These are phyloP conservation scores for Chrysoperla carnea DNA, from an alignment of 1,140 invertebrate species.

Conservation along the genomic window DNA sequence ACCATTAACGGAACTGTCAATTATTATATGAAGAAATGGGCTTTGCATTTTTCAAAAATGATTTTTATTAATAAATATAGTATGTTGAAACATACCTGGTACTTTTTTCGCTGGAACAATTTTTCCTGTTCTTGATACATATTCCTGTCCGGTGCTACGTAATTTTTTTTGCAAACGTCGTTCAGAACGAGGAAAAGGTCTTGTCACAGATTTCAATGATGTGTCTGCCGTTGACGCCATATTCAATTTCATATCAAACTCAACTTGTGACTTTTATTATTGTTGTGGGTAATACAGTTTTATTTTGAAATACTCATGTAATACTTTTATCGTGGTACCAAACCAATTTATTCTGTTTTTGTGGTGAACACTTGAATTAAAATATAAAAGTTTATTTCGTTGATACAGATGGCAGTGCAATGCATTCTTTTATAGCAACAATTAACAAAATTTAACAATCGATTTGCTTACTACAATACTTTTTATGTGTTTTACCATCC, in stretches of 20 bases:
- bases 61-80: neutral
- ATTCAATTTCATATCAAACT: neutral
- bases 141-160: conserved; percentile 23
- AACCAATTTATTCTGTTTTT: too few species aligned
- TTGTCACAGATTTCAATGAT: conserved; percentile 13
- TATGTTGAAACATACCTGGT: conserved; percentile 18
- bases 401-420: too few species aligned
- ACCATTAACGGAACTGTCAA: neutral
- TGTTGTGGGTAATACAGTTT: too few species aligned
- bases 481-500: too few species aligned
- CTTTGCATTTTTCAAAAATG: neutral
- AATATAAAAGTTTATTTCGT: too few species aligned
- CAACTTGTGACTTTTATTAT: too few species aligned
- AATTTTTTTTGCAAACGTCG: conserved; percentile 25
- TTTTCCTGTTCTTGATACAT: conserved; percentile 25
- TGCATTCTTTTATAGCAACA: too few species aligned
- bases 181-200: conserved; percentile 20
- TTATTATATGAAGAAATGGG: neutral
- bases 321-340: too few species aligned
- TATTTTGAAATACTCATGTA: too few species aligned
- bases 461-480: too few species aligned
- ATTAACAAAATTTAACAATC: too few species aligned
- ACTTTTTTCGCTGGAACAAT: conserved; percentile 26
- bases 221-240: conserved; percentile 20
- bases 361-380: too few species aligned